Base-by-base conservation (phyloP, 2,113 vertebrate species). In the Ia io region DNA sequence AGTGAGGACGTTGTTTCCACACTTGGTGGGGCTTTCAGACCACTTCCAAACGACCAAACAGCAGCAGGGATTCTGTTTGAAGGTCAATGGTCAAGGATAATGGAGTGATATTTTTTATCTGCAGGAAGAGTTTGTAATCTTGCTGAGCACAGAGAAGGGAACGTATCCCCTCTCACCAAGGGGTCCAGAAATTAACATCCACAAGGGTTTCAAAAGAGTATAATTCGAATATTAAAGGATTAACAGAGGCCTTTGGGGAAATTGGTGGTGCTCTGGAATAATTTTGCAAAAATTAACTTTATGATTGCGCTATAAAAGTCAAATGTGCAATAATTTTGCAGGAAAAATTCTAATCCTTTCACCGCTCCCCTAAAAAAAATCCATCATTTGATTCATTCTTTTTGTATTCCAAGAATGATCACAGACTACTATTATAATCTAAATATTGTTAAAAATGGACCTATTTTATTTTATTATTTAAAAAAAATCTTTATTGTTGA, bases 271-370 rank as follows among this genome's bases (percentile, higher is more conserved):
- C 71, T 69, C 42, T n/a, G 25, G 32, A 85, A 79, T 87, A 89
- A 93, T 71, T 93, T 90, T 73, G 18, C 84, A 85, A 88, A 93
- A 93, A 14, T 56, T 76, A 89, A 76, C 35, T 82, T 85, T 22
- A 70, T 30, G 35, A 44, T 78, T 89, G 22, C 78, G 32, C 49
- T 86, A 37, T 73, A 37, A 51, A 87, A 79, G 82, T 92, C 47
- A 91, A 90, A 74, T 74, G 20, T 47, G 67, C 87, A 84, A 90
- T 91, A 87, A 73, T 90, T 78, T 28, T 85, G 12, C 23, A 89
- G 73, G 65, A 73, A 93, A 85, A 91, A 47, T 51, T 71, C 5
- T 56, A 67, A 80, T 47, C 16, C 22, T 65, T 87, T 83, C 22
- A 13, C 35, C 25, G 1, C 23, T 8, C 6, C 44, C 4, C 22